phyloP scores from a whole-genome alignment of 2,113 vertebrate species.

The Ivindomyrus marchei region DNA sequence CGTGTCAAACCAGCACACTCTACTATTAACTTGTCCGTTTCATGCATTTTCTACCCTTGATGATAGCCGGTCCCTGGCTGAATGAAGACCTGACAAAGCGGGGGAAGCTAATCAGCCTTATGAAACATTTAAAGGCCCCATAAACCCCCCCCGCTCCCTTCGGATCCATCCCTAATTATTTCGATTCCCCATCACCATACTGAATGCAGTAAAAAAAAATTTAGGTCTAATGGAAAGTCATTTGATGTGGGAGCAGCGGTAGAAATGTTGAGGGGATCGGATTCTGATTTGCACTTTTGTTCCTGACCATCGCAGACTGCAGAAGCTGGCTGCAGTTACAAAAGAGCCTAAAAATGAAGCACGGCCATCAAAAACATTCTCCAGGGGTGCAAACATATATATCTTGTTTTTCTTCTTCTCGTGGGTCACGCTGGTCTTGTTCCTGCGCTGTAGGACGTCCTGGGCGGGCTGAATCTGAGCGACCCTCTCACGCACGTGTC shows the following conservation, averaged over 20 bases:
- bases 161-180: slow-evolving; percentile 35
- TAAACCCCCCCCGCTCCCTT: slow-evolving; percentile 19
- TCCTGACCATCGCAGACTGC: slow-evolving; percentile 21
- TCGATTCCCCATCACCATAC: slow-evolving; percentile 31
- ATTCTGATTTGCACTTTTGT: slow-evolving; percentile 35
- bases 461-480: neutral
- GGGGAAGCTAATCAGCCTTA: slow-evolving; percentile 50
- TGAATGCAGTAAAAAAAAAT: slow-evolving; percentile 31
- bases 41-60: slow-evolving; percentile 47
- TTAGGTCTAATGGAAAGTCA: slow-evolving; percentile 33
- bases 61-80: slow-evolving; percentile 40
- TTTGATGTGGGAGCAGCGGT: slow-evolving; percentile 17
- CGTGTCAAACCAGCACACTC: neutral
- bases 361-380: neutral
- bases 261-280: slow-evolving; percentile 5
- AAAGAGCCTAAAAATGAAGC: neutral
- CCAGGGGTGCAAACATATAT: neutral
- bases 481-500: neutral
- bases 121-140: slow-evolving; percentile 36
- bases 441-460: neutral
- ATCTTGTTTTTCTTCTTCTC: neutral
- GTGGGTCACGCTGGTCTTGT: too few species aligned
- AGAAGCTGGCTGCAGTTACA: neutral
- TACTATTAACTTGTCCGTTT: slow-evolving; percentile 30
- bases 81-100: slow-evolving; percentile 46